Evolutionary conservation across 2,888 invertebrate genomes (phyloP).

Genomic region (Chirona hameri): DNA sequence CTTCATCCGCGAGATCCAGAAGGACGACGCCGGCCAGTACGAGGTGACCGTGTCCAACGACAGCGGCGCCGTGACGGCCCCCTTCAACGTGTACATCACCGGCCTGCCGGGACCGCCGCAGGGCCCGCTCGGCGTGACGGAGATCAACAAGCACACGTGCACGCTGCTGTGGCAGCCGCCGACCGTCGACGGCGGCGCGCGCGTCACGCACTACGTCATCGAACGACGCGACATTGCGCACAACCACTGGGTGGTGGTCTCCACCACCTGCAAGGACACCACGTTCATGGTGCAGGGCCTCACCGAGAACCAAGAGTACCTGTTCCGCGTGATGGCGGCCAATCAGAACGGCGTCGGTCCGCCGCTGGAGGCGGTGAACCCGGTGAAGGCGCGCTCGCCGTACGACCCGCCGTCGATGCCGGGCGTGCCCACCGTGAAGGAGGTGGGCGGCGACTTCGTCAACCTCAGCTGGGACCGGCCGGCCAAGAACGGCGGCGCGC

Average conservation of each 20-base stretch:
- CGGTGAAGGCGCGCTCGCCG: constrained; percentile 82
- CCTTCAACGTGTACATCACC: constrained; percentile 80
- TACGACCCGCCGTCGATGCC: constrained; percentile 91
- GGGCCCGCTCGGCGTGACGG: constrained; percentile 83
- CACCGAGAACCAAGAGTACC: constrained; percentile 93
- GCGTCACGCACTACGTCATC: constrained; percentile 89
- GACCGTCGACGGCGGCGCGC: constrained; percentile 82
- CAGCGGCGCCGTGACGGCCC: constrained; percentile 78
- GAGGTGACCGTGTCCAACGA: constrained; percentile 83
- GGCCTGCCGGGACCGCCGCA: constrained; percentile 89
- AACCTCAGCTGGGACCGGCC: constrained; percentile 96
- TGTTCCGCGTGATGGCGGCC: constrained; percentile 94
- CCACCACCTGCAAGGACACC: constrained; percentile 72
- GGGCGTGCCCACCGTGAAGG: constrained; percentile 82
- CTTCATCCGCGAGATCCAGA: constrained; percentile 85
- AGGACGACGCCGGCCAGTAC: constrained; percentile 86
- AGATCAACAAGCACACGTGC: constrained; percentile 87
- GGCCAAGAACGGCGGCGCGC: constrained; percentile 87
- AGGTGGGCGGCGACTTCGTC: constrained; percentile 96
- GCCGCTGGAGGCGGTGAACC: constrained; percentile 79
- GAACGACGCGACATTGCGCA: constrained; percentile 86
- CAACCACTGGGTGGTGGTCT: constrained; percentile 86
- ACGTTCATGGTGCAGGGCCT: constrained; percentile 87
- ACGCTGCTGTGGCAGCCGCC: constrained; percentile 93
- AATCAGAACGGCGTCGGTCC: constrained; percentile 95